Evolutionary conservation across 2,113 vertebrate genomes (phyloP), one percentile per base, ranked within the genome.

Genomic region (Sebastes schlegelii): DNA sequence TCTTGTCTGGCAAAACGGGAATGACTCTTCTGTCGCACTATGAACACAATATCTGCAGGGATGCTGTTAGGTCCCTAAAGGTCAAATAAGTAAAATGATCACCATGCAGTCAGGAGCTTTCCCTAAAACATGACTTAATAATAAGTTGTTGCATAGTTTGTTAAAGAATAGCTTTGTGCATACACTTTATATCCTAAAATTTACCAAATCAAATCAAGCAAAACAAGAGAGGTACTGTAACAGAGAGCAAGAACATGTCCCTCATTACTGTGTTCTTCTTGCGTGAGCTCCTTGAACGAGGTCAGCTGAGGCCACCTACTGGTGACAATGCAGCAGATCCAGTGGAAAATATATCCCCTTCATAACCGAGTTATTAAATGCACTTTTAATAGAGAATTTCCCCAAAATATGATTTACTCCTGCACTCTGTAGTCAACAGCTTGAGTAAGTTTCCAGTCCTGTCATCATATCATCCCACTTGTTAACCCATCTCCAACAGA

Each of bases 31-130:
- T 99, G 96, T 57, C 94, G 96, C 8, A 99, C 95, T 0, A 97
- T 88, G 45, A 99, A 99, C 82, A 97, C 95, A 83, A 99, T 97
- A 89, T 99, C 97, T 0, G 97, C 96, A 6, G 98, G 97, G 82
- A 98, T 97, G 70, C 95, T 80, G 66, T 98, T 98, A 7, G 97
- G 97, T 34, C 98, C 97, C 98, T 99, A 51, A 43, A 49, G 8
- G 51, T 43, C 43, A 85, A 78, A 85, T n/a, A n/a, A 82, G 60
- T 13, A 68, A 21, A 21, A 62, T n/a, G 19, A 74, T 19, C 12
- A 45, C 6, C 2, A 4, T n/a, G 14, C 11, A 60, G 34, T 60
- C 5, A 17, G 16, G 21, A 2, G 49, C 10, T 58, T 46, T 48
- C 6, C 1, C 10, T 23, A 52, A 75, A 70, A 26, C 13, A 65